Percentiles rank a stretch among this genome's conserved stretches.
phyloP scores from a whole-genome alignment of 2,113 vertebrate genomes.

The Proterorhinus semilunaris region DNA sequence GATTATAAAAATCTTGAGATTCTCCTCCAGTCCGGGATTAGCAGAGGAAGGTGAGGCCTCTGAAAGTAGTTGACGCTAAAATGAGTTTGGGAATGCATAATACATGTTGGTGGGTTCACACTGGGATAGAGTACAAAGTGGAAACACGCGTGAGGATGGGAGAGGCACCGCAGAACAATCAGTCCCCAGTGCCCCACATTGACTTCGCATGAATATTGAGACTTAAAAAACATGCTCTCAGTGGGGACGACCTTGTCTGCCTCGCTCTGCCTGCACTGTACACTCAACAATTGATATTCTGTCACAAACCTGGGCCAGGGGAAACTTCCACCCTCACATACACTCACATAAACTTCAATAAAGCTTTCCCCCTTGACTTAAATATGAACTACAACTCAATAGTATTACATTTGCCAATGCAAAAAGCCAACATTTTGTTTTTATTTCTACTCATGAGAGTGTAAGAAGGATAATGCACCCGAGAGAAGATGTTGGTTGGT shows the following conservation, averaged over 20 bases:
- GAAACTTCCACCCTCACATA: conserved; percentile 11
- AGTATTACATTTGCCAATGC: not conserved
- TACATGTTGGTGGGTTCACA: conserved; percentile 26
- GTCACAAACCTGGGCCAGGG: conserved; percentile 18
- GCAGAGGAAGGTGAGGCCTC: conserved; percentile 27
- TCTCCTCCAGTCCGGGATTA: conserved; percentile 14
- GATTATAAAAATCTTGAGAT: conserved; percentile 34
- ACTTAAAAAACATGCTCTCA: conserved; percentile 24
- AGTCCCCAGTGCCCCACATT: conserved; percentile 29
- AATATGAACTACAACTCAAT: not conserved
- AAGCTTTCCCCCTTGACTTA: not conserved
- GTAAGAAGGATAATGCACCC: no score
- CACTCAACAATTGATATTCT: conserved; percentile 31
- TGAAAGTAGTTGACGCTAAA: conserved; percentile 18
- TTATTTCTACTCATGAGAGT: no score
- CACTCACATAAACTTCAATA: conserved; percentile 4
- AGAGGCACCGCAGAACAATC: conserved; percentile 9
- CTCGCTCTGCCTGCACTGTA: not conserved
- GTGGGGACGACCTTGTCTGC: conserved; percentile 37
- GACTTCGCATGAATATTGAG: conserved; percentile 36
- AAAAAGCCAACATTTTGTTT: no score
- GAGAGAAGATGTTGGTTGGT: no score
- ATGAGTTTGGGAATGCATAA: conserved; percentile 36
- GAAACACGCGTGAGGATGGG: conserved; percentile 7
- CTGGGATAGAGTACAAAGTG: conserved; percentile 12